phyloP scores from a whole-genome alignment of 2,797 vertebrate genomes.

The Xerus rutilus region DNA sequence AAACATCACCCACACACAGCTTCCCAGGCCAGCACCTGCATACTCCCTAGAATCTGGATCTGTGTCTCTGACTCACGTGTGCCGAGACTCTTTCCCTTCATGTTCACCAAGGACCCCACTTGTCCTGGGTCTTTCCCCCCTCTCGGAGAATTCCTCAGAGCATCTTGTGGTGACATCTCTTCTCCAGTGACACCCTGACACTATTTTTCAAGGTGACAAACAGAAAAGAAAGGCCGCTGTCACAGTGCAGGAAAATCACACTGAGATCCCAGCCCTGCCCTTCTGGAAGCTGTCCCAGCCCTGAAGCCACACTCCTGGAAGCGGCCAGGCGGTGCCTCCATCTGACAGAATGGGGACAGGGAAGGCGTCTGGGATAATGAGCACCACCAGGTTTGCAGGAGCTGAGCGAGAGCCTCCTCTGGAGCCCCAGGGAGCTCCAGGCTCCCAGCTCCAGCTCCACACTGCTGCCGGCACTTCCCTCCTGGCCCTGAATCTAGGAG shows the following conservation, averaged over 20 bases:
- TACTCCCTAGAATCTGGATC: not conserved
- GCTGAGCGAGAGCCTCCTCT: not conserved
- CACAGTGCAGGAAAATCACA: not conserved
- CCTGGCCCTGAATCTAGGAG: not conserved
- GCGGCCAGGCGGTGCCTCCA: not conserved
- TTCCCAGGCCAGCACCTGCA: too few relatives aligned
- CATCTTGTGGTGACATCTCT: not conserved
- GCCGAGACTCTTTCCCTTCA: too few relatives aligned
- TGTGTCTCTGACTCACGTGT: not conserved
- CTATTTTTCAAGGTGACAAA: not conserved
- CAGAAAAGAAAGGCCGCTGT: not conserved
- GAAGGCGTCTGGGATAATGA: rapidly evolving
- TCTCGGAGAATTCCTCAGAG: not conserved
- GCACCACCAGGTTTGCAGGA: not conserved
- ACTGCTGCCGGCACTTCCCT: not conserved
- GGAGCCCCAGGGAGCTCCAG: not conserved
- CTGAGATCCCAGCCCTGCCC: not conserved
- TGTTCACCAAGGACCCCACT: not conserved
- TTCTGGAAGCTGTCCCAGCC: not conserved
- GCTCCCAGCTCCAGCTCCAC: not conserved
- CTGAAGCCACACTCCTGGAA: not conserved
- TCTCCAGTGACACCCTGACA: not conserved
- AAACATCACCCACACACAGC: too few relatives aligned
- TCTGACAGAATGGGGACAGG: not conserved
- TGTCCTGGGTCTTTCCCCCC: not conserved